phyloP scores from a whole-genome alignment of 2,797 vertebrate species.

The Pteronotus mesoamericanus region DNA sequence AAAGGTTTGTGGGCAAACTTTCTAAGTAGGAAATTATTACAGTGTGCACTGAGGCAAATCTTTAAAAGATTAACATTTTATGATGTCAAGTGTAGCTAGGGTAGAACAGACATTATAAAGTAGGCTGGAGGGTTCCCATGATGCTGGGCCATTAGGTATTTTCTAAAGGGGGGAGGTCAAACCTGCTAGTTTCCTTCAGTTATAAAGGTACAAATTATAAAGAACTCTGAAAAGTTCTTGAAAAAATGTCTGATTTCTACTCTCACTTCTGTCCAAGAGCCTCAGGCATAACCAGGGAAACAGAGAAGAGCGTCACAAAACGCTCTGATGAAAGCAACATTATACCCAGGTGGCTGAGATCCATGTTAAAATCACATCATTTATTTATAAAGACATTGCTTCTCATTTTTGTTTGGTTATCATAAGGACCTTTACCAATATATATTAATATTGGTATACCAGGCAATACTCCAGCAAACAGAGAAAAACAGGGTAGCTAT shows the following conservation, averaged over 20 bases:
- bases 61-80: constrained; percentile 44
- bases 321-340: not conserved
- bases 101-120: not conserved
- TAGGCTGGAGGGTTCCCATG: not conserved
- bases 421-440: constrained; percentile 17
- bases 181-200: not conserved
- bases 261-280: not conserved
- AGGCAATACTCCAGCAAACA: constrained; percentile 6
- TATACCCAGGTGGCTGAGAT: not conserved
- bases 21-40: constrained; percentile 32
- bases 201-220: not conserved
- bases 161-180: not conserved
- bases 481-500: not conserved
- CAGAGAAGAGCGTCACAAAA: not conserved
- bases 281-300: not conserved
- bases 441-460: not conserved
- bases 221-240: not conserved
- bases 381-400: not conserved
- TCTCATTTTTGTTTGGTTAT: constrained; percentile 27
- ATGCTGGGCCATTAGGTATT: not conserved
- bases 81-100: not conserved
- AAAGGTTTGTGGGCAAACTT: constrained; percentile 6
- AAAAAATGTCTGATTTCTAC: not conserved
- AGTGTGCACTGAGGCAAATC: constrained; percentile 27
- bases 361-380: not conserved